phyloP scores from a whole-genome alignment of 2,113 vertebrate genomes.

The Ictidomys tridecemlineatus region DNA sequence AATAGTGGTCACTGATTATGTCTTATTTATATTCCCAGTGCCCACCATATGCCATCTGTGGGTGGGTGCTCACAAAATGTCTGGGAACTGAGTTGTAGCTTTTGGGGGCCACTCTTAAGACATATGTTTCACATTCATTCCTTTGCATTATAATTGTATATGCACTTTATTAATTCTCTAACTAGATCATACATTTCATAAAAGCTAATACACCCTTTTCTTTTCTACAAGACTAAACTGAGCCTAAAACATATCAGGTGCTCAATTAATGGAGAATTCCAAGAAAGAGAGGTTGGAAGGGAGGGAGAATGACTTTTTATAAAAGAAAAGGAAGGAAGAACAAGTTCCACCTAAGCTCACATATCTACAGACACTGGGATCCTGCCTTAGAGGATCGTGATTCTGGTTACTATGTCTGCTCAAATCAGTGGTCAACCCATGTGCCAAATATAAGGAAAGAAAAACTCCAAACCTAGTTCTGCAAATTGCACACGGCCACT shows the following conservation, averaged over 20 bases:
- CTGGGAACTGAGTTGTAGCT: neutral
- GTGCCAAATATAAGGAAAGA: neutral
- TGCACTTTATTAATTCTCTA: constrained; percentile 26
- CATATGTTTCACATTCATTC: neutral
- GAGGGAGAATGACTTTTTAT: neutral
- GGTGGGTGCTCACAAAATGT: neutral
- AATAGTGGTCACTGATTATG: neutral
- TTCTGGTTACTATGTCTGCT: neutral
- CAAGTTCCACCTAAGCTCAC: neutral
- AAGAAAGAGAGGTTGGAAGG: neutral
- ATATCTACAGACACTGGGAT: neutral
- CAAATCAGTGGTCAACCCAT: neutral
- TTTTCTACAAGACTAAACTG: neutral
- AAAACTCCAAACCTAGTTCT: neutral
- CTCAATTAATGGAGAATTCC: neutral
- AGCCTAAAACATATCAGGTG: neutral
- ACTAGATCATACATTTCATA: neutral
- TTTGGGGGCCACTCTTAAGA: neutral
- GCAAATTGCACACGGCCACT: neutral
- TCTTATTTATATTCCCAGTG: neutral
- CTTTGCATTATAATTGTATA: neutral
- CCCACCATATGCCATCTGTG: neutral
- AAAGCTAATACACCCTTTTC: neutral
- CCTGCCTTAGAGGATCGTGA: neutral
- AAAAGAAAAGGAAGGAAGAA: neutral